These are phyloP conservation scores for Macrophya alboannulata DNA, from an alignment of 2,888 invertebrate species.

Conservation along the genomic window DNA sequence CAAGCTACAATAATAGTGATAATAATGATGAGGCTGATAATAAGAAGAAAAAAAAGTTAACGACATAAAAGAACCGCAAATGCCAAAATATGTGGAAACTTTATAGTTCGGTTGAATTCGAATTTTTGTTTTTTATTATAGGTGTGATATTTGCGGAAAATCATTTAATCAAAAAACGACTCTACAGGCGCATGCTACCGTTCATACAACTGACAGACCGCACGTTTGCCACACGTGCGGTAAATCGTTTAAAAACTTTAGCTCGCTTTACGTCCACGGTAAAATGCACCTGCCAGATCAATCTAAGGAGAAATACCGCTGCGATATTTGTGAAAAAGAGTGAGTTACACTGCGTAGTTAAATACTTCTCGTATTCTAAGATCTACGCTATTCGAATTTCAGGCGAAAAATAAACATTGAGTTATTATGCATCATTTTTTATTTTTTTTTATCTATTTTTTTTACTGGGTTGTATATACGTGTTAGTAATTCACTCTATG, in stretches of 20 bases:
- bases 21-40: neutral
- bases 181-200: constrained; percentile 68
- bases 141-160: constrained; percentile 72
- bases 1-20: constrained; percentile 4
- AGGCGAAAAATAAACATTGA: neutral
- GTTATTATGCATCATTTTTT: neutral
- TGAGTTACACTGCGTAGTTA: constrained; percentile 61
- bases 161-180: constrained; percentile 69
- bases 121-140: constrained; percentile 57
- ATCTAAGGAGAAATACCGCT: constrained; percentile 68
- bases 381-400: neutral
- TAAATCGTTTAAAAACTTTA: constrained; percentile 72
- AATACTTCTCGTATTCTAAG: neutral
- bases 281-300: constrained; percentile 70
- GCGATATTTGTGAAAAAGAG: constrained; percentile 70
- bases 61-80: neutral
- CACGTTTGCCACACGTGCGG: constrained; percentile 69
- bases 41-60: neutral
- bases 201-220: constrained; percentile 70
- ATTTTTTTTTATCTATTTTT: too few relatives aligned
- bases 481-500: neutral
- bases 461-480: neutral
- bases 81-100: neutral
- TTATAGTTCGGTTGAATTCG: neutral
- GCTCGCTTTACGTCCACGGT: constrained; percentile 69